phyloP scores from a whole-genome alignment of 2,797 vertebrate genomes.

The Tolypeutes matacus region DNA sequence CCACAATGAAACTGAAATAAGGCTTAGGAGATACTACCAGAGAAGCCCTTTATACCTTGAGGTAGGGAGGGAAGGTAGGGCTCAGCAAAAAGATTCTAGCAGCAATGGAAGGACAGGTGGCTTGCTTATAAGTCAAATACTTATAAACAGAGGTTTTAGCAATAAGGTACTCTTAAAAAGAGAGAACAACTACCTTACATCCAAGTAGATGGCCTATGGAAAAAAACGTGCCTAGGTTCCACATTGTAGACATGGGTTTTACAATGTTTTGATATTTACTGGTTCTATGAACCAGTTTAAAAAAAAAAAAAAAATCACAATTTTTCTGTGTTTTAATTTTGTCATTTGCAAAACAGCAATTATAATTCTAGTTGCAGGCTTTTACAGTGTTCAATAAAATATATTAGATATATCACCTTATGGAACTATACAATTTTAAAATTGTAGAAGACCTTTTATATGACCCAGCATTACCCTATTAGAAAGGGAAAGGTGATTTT shows the following conservation, averaged over 20 bases:
- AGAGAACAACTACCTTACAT: neutral
- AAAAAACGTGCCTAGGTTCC: neutral
- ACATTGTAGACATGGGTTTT: neutral
- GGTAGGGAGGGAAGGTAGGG: neutral
- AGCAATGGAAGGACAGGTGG: neutral
- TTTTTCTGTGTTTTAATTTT: slow-evolving; percentile 2
- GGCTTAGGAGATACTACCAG: neutral
- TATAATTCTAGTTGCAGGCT: slow-evolving; percentile 24
- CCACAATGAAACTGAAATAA: slow-evolving; percentile 34
- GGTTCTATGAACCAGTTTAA: neutral
- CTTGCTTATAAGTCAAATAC: neutral
- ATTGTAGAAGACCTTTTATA: neutral
- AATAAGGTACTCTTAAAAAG: neutral
- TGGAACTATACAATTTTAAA: neutral
- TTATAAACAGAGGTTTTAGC: neutral
- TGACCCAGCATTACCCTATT: neutral
- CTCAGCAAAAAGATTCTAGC: neutral
- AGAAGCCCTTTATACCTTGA: neutral
- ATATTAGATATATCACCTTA: neutral
- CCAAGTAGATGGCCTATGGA: neutral
- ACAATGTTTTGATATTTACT: slow-evolving; percentile 42
- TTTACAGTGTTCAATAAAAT: neutral
- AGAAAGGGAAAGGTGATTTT: slow-evolving; percentile 48
- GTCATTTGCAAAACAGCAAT: slow-evolving; percentile 27
- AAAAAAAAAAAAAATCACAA: neutral